These are phyloP conservation scores for Pentalonia nigronervosa DNA, from an alignment of 1,140 invertebrate species.

Conservation along the genomic window DNA sequence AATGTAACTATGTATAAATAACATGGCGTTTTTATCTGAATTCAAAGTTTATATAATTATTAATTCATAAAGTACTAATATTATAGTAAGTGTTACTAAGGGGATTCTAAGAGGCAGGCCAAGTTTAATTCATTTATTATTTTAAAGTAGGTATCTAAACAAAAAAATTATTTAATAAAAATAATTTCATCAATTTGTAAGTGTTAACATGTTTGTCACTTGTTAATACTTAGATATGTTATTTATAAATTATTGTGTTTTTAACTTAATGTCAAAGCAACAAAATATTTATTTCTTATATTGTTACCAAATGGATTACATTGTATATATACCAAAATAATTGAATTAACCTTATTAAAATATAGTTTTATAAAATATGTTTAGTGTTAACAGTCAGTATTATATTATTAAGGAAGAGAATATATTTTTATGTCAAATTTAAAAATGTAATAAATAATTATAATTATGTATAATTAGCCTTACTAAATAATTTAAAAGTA, in stretches of 20 bases:
- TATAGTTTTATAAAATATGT: not conserved
- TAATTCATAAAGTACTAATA: constrained; percentile 14
- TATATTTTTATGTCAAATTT: not conserved
- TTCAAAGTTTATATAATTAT: constrained; percentile 44
- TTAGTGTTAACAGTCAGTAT: constrained; percentile 17
- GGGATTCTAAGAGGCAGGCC: not conserved
- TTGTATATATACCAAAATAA: not conserved
- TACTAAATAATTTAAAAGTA: constrained; percentile 30
- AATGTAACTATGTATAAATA: not conserved
- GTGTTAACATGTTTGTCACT: not conserved
- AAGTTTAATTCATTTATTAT: not conserved
- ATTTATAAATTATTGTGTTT: not conserved
- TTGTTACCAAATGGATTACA: constrained; percentile 17
- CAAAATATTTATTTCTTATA: not conserved
- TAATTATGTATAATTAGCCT: not conserved
- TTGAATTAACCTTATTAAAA: not conserved
- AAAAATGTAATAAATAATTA: not conserved
- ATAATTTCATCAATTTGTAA: not conserved
- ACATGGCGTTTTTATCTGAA: not conserved
- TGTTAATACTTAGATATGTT: not conserved
- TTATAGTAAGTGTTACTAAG: constrained; percentile 18
- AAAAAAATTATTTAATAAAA: not conserved
- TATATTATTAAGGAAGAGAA: not conserved
- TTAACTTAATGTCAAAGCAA: not conserved
- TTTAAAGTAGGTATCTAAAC: not conserved